These are phyloP conservation scores for Amphimedon queenslandica DNA, from an alignment of 37 sponge, comb jelly and placozoan genomes.

Conservation along the genomic window DNA sequence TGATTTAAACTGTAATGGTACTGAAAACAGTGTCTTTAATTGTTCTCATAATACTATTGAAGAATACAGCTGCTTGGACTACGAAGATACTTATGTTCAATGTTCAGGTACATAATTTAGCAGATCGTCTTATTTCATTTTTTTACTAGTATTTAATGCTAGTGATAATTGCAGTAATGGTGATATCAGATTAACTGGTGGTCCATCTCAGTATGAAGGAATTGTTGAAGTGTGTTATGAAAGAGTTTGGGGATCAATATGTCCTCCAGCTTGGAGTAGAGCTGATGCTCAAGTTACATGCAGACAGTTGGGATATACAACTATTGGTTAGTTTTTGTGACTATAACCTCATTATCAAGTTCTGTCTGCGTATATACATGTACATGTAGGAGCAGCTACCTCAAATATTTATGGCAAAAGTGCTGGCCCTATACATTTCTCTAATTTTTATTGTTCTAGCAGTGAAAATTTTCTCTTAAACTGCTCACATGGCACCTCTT, in stretches of 20 bases:
- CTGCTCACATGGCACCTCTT: too few species aligned
- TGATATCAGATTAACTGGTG: constrained; percentile 4
- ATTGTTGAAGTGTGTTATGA: background rate
- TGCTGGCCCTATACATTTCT: background rate
- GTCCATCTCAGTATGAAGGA: constrained; percentile 11
- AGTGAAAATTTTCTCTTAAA: background rate
- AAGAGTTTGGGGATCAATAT: constrained; percentile 2
- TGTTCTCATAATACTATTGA: constrained; percentile 5
- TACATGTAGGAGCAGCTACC: background rate
- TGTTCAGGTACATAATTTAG: background rate
- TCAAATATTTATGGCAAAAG: background rate
- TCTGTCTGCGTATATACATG: background rate
- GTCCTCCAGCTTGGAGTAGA: background rate
- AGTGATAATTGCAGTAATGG: background rate
- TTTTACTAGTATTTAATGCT: background rate
- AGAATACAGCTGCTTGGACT: constrained; percentile 2
- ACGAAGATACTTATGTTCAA: background rate
- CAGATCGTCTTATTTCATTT: too few species aligned
- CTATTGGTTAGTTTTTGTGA: background rate
- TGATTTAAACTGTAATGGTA: constrained; percentile 27
- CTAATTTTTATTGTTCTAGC: background rate
- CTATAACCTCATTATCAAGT: background rate
- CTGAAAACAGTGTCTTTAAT: background rate
- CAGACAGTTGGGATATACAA: background rate
- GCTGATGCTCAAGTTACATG: constrained; percentile 6